Percentiles rank a stretch among this genome's conserved stretches.
Conservation (phyloP, 2,797 vertebrate genomes). For the Melanogrammus aeglefinus region DNA sequence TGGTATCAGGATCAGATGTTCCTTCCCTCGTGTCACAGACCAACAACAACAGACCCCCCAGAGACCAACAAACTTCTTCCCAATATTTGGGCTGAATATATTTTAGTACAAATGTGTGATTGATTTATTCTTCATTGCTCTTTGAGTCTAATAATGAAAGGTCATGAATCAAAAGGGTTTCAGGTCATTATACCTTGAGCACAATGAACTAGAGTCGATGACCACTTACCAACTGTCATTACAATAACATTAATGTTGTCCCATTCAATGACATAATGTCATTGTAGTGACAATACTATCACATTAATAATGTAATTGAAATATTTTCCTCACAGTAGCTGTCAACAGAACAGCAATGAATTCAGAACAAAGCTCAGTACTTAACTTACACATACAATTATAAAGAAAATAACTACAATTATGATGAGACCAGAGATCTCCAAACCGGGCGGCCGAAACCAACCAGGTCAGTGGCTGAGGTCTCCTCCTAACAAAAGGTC, state of each 20-base stretch:
- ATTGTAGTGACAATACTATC: neutral
- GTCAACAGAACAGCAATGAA: neutral
- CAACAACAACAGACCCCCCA: too few relatives aligned
- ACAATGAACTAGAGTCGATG: neutral
- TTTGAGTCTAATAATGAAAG: neutral
- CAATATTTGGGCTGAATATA: too few relatives aligned
- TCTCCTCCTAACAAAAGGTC: slow-evolving; percentile 23
- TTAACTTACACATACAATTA: neutral
- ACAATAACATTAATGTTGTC: too few relatives aligned
- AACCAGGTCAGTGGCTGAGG: slow-evolving; percentile 44
- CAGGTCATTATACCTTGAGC: neutral
- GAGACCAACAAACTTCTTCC: too few relatives aligned
- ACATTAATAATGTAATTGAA: neutral
- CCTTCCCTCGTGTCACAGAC: too few relatives aligned
- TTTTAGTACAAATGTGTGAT: neutral
- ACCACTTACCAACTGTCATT: too few relatives aligned
- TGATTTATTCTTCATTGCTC: neutral
- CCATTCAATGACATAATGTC: neutral
- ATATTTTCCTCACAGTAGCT: neutral
- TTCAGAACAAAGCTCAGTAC: neutral
- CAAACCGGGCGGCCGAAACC: neutral
- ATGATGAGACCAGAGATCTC: neutral
- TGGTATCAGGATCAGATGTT: too few relatives aligned
- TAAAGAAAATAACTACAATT: slow-evolving; percentile 8
- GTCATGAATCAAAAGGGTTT: neutral